phyloP scores from a whole-genome alignment of 2,797 vertebrate species.

The Gobio occitaniae region DNA sequence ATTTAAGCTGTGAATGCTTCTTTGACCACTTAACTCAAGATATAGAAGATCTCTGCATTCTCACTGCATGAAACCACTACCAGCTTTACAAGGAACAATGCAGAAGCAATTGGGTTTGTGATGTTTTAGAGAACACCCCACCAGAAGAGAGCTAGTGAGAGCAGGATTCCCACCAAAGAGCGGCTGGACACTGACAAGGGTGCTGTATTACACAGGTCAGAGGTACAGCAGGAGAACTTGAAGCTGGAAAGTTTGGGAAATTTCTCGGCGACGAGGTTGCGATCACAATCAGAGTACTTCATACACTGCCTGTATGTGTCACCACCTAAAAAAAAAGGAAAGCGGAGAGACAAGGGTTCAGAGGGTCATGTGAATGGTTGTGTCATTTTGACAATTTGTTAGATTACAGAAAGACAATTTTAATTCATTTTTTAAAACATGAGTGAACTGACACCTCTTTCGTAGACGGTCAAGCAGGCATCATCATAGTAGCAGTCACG shows the following conservation, averaged over 20 bases:
- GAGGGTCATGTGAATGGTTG: not conserved
- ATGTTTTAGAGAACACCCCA: conserved; percentile 71
- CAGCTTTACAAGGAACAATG: conserved; percentile 15
- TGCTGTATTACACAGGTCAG: conserved; percentile 78
- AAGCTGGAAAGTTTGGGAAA: conserved; percentile 69
- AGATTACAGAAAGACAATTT: not conserved
- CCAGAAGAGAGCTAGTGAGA: conserved; percentile 70
- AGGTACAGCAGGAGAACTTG: conserved; percentile 73
- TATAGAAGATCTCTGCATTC: conserved; percentile 41
- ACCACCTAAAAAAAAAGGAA: conserved; percentile 61
- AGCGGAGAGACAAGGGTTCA: not conserved
- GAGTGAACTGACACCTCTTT: conserved; percentile 69
- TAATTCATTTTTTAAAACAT: not conserved
- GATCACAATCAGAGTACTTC: conserved; percentile 76
- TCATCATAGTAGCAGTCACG: conserved; percentile 76
- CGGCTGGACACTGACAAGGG: conserved; percentile 58
- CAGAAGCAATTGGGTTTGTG: conserved; percentile 33
- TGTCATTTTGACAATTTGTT: not conserved
- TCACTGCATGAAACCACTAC: conserved; percentile 29
- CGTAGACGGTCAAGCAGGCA: conserved; percentile 73
- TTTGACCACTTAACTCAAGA: conserved; percentile 19
- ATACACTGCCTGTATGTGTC: conserved; percentile 75
- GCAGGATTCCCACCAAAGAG: conserved; percentile 74
- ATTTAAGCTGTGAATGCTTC: conserved; percentile 33
- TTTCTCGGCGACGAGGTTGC: conserved; percentile 62